Base-by-base conservation (phyloP, 2,888 invertebrate species). In the Conchocele bisecta region DNA sequence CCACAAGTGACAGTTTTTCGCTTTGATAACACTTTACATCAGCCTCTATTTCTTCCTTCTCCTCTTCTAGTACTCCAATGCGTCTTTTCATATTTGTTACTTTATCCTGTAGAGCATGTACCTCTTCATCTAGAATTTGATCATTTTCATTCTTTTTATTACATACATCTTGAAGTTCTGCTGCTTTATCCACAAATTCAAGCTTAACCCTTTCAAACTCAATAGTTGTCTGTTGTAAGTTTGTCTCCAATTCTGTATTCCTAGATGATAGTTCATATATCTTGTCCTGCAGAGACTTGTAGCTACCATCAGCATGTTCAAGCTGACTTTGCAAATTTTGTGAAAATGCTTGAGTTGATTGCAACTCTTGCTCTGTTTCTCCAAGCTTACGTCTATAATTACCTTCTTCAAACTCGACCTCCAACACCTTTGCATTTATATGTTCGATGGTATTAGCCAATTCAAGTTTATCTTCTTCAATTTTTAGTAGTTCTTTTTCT, bases 291-390 rank as follows among this genome's bases (percentile, higher is more conserved):
- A 79, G 51, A 26, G 54, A 50, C 28, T 75, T 69, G 24, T 74
- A 67, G 17, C 73, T 65, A 20, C 22, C 48, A 44, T 66, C 70
- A 1, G 65, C 60, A n/a, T 70, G 48, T 33, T 82, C 79, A 13
- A 78, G 60, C 42, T 81, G 74, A 31, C 59, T 51, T 42, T 79
- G 70, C 24, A 80, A 22, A 39, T 51, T 65, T 39, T 78, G 78
- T 15, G 79, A 80, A 44, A 78, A 81, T 35, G 69, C 69, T 29
- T 76, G 81, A 26, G 83, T 76, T 24, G 68, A 64, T 35, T 70
- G 69, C 1, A 82, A 41, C 28, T 82, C 73, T 20, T 65, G 39
- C 56, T 81, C 68, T 46, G 67, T 65, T 15, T 75, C 72, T 29
- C 41, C 39, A 15, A 82, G 50, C 35, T 73, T 69, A 15, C 59